These are phyloP conservation scores for Dinothrombium tinctorium DNA, from an alignment of 1,140 invertebrate species.

Conservation along the genomic window DNA sequence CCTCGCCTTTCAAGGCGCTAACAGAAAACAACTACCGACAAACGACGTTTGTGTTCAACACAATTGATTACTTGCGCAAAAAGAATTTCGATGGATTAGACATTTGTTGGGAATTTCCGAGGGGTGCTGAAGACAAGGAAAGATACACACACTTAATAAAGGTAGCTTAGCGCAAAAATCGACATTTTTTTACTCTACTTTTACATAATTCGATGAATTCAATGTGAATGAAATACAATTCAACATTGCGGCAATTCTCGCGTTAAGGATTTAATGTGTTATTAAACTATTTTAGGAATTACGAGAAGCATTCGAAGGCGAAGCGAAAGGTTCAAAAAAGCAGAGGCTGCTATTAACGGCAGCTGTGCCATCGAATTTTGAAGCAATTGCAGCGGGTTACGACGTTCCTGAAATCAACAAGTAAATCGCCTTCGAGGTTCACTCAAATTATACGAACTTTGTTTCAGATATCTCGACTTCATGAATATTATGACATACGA, in stretches of 20 bases:
- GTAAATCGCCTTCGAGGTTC: constrained; percentile 25
- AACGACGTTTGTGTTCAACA: constrained; percentile 83
- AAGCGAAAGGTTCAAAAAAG: constrained; percentile 42
- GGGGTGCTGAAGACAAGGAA: constrained; percentile 48
- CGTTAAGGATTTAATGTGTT: too few relatives aligned
- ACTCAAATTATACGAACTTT: background rate
- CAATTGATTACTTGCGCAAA: constrained; percentile 69
- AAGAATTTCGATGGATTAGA: constrained; percentile 86
- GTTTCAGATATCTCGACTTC: constrained; percentile 21
- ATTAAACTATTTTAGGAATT: too few relatives aligned
- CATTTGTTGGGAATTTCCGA: constrained; percentile 87
- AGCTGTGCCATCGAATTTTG: constrained; percentile 71
- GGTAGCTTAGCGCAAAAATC: too few relatives aligned
- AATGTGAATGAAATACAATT: too few relatives aligned
- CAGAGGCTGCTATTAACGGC: constrained; percentile 60
- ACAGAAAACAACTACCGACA: constrained; percentile 54
- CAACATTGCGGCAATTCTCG: too few relatives aligned
- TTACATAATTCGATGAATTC: constrained; percentile 32
- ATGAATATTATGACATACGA: constrained; percentile 21
- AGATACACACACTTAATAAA: constrained; percentile 19
- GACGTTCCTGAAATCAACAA: constrained; percentile 81
- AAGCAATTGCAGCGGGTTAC: constrained; percentile 65
- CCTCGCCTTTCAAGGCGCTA: constrained; percentile 53
- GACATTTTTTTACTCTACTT: constrained; percentile 13
- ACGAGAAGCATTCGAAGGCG: constrained; percentile 64